Base-by-base conservation (phyloP, 2,113 vertebrate genomes). In the Reinhardtius hippoglossoides region DNA sequence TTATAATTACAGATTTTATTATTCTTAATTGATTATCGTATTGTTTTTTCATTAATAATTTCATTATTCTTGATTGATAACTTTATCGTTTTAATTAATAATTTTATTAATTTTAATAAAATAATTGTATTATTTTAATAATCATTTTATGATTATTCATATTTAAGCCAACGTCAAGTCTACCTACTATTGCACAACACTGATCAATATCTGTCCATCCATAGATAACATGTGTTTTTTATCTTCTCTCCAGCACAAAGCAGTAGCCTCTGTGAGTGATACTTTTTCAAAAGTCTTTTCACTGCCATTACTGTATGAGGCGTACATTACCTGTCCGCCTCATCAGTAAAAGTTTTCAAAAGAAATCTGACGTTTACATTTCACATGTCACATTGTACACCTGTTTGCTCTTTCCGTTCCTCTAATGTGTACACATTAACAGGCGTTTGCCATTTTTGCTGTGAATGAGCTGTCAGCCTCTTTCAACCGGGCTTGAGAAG, bases 381-480 rank as follows among this genome's bases (percentile, higher is more conserved):
- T 82, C 48, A 46, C 18, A 50, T 58, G 59, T 61, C n/a, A 24
- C 48, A 48, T 20, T 83, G 12, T 24, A 75, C 71, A 88, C 52
- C 75, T 83, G 54, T 80, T 88, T 85, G 78, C 71, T 74, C 64
- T 46, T n/a, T 59, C 54, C 5, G 2, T 66, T 60, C 81, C 74
- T 55, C 72, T 63, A 72, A 89, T 80, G 78, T 9, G 14, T 57
- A 76, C 71, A 85, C 74, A 82, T 76, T 80, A 85, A 76, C 71
- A 67, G 59, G 62, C 67, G 54, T 71, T 82, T 88, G 81, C 71
- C 57, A 77, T 87, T 88, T 87, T 73, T 80, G 46, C 71, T 67
- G 66, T 20, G 40, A 82, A 81, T 79, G 83, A 85, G 84, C 71
- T 63, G 80, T 80, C 81, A 69, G 74, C 68, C 84, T 86, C 84